These are phyloP conservation scores for Drosophila fuyamai DNA, from an alignment of 1,140 invertebrate species.

Conservation along the genomic window DNA sequence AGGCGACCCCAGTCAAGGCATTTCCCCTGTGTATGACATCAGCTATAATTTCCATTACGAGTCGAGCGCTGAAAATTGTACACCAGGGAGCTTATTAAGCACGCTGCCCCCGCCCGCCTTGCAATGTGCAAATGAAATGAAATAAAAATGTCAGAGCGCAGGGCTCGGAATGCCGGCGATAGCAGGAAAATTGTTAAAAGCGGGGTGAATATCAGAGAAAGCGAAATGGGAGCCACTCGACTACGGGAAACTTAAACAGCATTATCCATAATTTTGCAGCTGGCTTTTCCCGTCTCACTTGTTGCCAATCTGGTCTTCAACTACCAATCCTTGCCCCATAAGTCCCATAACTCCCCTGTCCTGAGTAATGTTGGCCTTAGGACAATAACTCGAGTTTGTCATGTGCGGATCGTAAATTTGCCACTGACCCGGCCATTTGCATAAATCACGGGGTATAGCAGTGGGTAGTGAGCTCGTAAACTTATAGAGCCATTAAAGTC, in stretches of 20 bases:
- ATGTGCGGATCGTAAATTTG: slow-evolving; percentile 53
- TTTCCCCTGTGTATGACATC: slow-evolving; percentile 78
- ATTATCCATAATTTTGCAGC: slow-evolving; percentile 21
- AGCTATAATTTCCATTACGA: slow-evolving; percentile 83
- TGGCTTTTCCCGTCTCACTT: slow-evolving; percentile 17
- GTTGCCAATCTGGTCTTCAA: slow-evolving; percentile 31
- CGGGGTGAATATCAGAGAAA: slow-evolving; percentile 6
- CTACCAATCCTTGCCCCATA: slow-evolving; percentile 33
- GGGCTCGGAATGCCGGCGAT: slow-evolving; percentile 9
- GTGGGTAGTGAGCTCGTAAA: slow-evolving; percentile 5
- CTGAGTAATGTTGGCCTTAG: slow-evolving; percentile 32
- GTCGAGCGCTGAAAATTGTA: slow-evolving; percentile 80
- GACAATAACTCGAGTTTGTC: slow-evolving; percentile 44
- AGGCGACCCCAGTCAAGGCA: slow-evolving; percentile 34
- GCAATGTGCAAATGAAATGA: slow-evolving; percentile 80
- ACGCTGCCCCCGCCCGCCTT: slow-evolving; percentile 10
- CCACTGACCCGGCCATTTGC: slow-evolving; percentile 56
- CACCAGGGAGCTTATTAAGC: slow-evolving; percentile 82
- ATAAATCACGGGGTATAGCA: slow-evolving; percentile 56
- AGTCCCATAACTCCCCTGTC: slow-evolving; percentile 30
- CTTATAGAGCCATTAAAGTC: slow-evolving; percentile 38
- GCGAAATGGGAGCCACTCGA: slow-evolving; percentile 18
- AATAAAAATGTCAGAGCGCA: slow-evolving; percentile 59
- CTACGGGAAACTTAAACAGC: slow-evolving; percentile 22
- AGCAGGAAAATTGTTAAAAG: slow-evolving; percentile 1